A percentile compares a stretch with the other conserved stretches of the same genome.
phyloP scores from a whole-genome alignment of 2,797 vertebrate genomes.

The Tadarida brasiliensis region DNA sequence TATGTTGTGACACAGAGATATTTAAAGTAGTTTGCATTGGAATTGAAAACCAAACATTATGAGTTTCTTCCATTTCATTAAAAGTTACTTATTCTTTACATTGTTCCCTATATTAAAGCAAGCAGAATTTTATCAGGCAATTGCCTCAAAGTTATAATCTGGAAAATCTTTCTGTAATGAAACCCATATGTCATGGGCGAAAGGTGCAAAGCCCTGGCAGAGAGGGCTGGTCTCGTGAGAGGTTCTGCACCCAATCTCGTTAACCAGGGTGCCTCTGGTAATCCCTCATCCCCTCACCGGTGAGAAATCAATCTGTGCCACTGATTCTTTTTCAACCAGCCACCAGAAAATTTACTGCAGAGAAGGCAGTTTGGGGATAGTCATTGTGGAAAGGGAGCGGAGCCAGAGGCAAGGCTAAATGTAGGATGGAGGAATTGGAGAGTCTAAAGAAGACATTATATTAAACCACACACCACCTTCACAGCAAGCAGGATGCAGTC shows the following conservation, averaged over 20 bases:
- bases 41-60: constrained; percentile 83
- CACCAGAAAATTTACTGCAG: constrained; percentile 88
- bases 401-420: constrained; percentile 87
- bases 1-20: constrained; percentile 74
- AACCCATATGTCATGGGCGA: constrained; percentile 90
- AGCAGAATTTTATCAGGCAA: constrained; percentile 88
- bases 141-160: constrained; percentile 89
- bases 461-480: constrained; percentile 84
- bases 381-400: constrained; percentile 82
- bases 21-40: constrained; percentile 84
- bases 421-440: constrained; percentile 86
- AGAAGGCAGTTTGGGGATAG: constrained; percentile 87
- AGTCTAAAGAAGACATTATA: constrained; percentile 86
- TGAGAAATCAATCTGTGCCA: constrained; percentile 91
- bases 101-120: constrained; percentile 88
- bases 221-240: constrained; percentile 88
- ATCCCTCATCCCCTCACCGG: constrained; percentile 89
- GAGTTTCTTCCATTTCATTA: constrained; percentile 88
- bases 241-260: constrained; percentile 89
- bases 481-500: constrained; percentile 75
- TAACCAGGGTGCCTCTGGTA: constrained; percentile 89
- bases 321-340: constrained; percentile 88
- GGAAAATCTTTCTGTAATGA: constrained; percentile 90
- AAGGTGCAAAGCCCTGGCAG: constrained; percentile 89
- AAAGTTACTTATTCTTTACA: constrained; percentile 89